Evolutionary conservation across 2,113 vertebrate species (phyloP).

Genomic region (Bubo bubo): DNA sequence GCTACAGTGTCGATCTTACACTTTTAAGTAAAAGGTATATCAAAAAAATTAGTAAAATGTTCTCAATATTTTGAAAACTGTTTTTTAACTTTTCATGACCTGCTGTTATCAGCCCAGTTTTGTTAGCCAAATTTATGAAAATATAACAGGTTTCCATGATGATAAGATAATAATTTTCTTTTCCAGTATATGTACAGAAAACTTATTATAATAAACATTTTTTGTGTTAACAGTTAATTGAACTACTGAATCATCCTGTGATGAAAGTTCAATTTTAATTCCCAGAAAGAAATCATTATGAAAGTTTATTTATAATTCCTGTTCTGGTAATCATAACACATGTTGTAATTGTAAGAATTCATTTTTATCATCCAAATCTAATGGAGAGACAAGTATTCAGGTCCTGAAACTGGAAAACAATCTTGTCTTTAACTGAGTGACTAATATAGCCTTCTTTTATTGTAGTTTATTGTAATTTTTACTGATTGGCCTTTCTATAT

Average conservation of each 20-base stretch:
- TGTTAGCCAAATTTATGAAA: neutral
- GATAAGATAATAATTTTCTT: neutral
- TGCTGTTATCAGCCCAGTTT: neutral
- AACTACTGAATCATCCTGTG: neutral
- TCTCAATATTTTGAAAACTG: neutral
- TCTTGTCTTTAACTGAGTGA: neutral
- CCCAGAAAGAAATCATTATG: neutral
- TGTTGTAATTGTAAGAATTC: neutral
- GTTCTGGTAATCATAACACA: neutral
- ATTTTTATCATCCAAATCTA: neutral
- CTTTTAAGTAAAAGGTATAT: neutral
- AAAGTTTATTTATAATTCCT: neutral
- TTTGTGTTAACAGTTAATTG: neutral
- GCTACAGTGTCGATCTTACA: neutral
- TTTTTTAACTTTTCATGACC: neutral
- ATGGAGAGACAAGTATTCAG: neutral
- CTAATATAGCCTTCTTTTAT: neutral
- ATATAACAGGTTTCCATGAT: neutral
- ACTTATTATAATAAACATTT: neutral
- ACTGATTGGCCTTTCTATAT: neutral
- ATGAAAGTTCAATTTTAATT: neutral
- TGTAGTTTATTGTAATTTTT: neutral
- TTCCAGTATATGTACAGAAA: neutral
- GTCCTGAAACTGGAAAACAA: neutral
- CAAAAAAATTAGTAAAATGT: neutral